Percentiles rank a stretch among this genome's conserved stretches.
phyloP scores from a whole-genome alignment of 2,797 vertebrate species.

The Squalus acanthias region DNA sequence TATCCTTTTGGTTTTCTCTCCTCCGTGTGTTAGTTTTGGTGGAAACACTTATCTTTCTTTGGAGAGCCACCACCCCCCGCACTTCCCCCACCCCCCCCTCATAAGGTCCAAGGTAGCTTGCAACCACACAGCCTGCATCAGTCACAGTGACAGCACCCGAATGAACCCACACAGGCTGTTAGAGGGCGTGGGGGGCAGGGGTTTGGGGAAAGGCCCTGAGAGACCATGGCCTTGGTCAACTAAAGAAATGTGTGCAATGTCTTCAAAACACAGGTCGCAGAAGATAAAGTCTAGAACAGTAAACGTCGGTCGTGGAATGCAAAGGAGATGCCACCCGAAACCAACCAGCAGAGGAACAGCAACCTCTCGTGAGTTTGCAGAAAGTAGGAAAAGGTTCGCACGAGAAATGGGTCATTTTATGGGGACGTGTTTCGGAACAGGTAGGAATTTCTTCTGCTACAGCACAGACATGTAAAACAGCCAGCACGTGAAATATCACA shows the following conservation, averaged over 20 bases:
- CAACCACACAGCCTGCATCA: constrained; percentile 76
- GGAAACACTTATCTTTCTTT: constrained; percentile 55
- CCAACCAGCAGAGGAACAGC: constrained; percentile 60
- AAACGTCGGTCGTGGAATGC: constrained; percentile 72
- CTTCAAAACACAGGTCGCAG: constrained; percentile 72
- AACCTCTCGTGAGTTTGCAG: constrained; percentile 55
- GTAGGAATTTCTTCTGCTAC: constrained; percentile 54
- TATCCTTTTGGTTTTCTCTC: constrained; percentile 52
- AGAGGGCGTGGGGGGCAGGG: not conserved
- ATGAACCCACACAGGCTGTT: constrained; percentile 67
- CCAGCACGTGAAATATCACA: constrained; percentile 57
- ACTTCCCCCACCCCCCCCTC: constrained; percentile 54
- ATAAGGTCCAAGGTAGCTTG: constrained; percentile 74
- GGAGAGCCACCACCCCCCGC: constrained; percentile 46
- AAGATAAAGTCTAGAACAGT: constrained; percentile 70
- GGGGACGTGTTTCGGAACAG: constrained; percentile 57
- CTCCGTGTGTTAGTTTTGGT: constrained; percentile 50
- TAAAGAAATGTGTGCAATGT: constrained; percentile 76
- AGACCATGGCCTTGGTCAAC: constrained; percentile 70
- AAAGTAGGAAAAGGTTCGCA: constrained; percentile 58
- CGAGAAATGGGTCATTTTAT: constrained; percentile 51
- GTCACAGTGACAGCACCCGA: constrained; percentile 80
- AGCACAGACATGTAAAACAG: constrained; percentile 63
- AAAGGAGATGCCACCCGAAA: constrained; percentile 60
- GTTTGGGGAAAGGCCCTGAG: constrained; percentile 61